phyloP scores from a whole-genome alignment of 1,140 invertebrate species.

The Orchestia grillus region DNA sequence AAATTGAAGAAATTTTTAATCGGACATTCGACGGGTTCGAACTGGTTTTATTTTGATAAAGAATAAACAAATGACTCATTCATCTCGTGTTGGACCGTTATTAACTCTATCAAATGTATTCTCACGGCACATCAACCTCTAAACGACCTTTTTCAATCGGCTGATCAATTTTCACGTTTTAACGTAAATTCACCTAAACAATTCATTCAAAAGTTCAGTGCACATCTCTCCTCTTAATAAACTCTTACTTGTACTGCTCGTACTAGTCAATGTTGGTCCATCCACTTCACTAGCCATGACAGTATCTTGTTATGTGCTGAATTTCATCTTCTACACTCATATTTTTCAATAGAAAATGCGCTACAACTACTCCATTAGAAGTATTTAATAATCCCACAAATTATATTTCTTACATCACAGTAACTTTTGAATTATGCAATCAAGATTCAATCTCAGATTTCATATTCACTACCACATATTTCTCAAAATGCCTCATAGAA shows the following conservation, averaged over 20 bases:
- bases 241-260: background rate
- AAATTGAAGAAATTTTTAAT: background rate
- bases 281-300: background rate
- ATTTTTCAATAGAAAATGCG: background rate
- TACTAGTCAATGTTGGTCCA: background rate
- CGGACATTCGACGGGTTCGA: background rate
- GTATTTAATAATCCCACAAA: background rate
- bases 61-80: background rate
- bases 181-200: background rate
- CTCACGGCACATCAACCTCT: background rate
- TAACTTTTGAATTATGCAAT: background rate
- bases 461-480: background rate
- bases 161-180: background rate
- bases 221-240: background rate
- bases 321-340: background rate
- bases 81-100: background rate
- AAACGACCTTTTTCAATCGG: background rate
- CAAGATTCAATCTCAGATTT: background rate
- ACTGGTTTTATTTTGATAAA: background rate
- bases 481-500: background rate
- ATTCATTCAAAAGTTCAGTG: background rate
- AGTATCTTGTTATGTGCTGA: background rate
- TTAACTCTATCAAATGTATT: background rate
- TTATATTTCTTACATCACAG: background rate
- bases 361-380: background rate